These are phyloP conservation scores for Eristalis intricaria DNA, from an alignment of 2,888 invertebrate species.

Conservation along the genomic window DNA sequence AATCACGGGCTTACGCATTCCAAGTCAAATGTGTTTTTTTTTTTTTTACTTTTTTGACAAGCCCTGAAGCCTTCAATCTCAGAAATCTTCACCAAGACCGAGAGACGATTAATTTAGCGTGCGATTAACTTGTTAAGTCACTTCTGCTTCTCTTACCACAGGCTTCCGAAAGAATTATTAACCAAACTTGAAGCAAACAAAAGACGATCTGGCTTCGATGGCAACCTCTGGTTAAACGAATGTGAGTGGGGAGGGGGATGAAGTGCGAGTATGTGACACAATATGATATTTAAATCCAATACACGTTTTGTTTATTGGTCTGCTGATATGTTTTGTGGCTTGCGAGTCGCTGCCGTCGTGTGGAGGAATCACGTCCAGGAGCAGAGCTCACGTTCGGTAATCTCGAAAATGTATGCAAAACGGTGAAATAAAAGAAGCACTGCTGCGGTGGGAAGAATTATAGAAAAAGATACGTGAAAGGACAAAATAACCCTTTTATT, in stretches of 20 bases:
- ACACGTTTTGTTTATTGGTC: conserved; percentile 72
- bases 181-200: conserved; percentile 2
- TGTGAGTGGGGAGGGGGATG: conserved; percentile 2
- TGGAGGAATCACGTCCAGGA: conserved; percentile 63
- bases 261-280: conserved; percentile 48
- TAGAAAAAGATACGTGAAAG: conserved; percentile 71
- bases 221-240: background rate
- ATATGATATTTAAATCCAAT: conserved; percentile 70
- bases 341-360: background rate
- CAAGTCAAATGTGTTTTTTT: conserved; percentile 4
- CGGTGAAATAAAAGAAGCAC: conserved; percentile 54
- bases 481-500: conserved; percentile 71
- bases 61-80: conserved; percentile 1
- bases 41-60: conserved; percentile 5
- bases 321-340: conserved; percentile 64
- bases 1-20: conserved; percentile 38
- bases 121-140: conserved; percentile 29
- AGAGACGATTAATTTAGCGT: conserved; percentile 41
- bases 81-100: background rate
- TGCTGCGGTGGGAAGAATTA: conserved; percentile 59
- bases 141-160: conserved; percentile 10
- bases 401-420: conserved; percentile 70
- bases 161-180: conserved; percentile 9
- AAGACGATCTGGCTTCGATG: background rate
- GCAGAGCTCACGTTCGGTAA: conserved; percentile 69